phyloP scores from a whole-genome alignment of 37 sponge, comb jelly and placozoan genomes.

The Bolinopsis microptera region DNA sequence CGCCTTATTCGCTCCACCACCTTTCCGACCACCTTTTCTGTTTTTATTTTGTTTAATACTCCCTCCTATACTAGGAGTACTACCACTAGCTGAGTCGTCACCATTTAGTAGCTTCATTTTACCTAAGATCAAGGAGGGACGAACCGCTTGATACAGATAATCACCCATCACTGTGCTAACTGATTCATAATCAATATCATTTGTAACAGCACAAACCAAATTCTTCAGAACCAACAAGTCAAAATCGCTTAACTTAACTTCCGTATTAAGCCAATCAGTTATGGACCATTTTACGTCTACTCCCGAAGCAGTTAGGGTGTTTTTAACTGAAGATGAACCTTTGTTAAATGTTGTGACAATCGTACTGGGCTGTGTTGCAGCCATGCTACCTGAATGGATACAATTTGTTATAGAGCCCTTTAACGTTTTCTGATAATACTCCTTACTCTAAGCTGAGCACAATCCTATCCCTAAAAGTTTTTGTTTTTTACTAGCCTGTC shows the following conservation, averaged over 20 bases:
- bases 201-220: constrained; percentile 12
- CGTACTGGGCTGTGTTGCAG: too few species aligned
- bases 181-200: neutral
- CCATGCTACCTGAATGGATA: too few species aligned
- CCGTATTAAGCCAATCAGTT: neutral
- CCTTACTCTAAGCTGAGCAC: too few species aligned
- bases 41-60: neutral
- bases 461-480: too few species aligned
- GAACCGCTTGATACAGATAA: constrained; percentile 46
- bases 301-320: neutral
- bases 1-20: neutral
- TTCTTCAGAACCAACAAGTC: constrained; percentile 29
- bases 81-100: constrained; percentile 5
- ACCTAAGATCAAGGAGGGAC: neutral
- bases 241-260: neutral
- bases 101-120: neutral
- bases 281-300: constrained; percentile 28
- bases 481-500: too few species aligned
- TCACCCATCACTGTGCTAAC: constrained; percentile 20
- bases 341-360: too few species aligned
- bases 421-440: too few species aligned
- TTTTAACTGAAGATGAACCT: too few species aligned
- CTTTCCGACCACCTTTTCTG: neutral
- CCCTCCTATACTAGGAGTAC: constrained; percentile 31
- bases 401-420: too few species aligned